Conservation (phyloP, 2,888 invertebrate species). For the Icerya purchasi region DNA sequence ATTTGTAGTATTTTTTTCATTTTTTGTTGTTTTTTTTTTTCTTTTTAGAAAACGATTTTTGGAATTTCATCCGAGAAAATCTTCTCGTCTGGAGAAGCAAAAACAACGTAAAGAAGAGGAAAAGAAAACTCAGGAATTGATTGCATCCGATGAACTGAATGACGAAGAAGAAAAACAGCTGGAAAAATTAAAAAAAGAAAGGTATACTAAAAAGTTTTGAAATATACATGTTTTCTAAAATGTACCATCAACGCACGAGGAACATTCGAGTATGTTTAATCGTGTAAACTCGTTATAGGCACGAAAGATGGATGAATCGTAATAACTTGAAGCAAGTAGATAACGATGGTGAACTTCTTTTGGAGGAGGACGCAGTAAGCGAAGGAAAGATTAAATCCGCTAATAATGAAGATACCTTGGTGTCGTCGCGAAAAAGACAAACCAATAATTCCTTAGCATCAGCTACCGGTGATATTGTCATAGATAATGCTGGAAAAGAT, state of each 20-base stretch:
- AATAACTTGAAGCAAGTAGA: constrained; percentile 8
- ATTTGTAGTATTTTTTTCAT: too few species aligned
- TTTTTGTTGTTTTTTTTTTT: too few species aligned
- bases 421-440: constrained; percentile 36
- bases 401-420: neutral
- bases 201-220: too few species aligned
- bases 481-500: constrained; percentile 31
- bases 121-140: constrained; percentile 17
- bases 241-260: too few species aligned
- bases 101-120: constrained; percentile 32
- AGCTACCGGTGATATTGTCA: constrained; percentile 61
- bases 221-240: too few species aligned
- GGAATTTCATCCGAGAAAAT: constrained; percentile 45
- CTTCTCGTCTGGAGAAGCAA: constrained; percentile 38
- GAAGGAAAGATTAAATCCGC: neutral
- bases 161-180: constrained; percentile 22
- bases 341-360: constrained; percentile 8
- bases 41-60: constrained; percentile 33
- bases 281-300: too few species aligned
- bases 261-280: too few species aligned
- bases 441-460: constrained; percentile 71
- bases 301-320: constrained; percentile 11
- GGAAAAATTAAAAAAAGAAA: constrained; percentile 23
- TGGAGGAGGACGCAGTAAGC: constrained; percentile 1
- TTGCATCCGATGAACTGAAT: constrained; percentile 22